Base-by-base conservation (phyloP, 2,797 vertebrate species). In the Hybognathus amarus region DNA sequence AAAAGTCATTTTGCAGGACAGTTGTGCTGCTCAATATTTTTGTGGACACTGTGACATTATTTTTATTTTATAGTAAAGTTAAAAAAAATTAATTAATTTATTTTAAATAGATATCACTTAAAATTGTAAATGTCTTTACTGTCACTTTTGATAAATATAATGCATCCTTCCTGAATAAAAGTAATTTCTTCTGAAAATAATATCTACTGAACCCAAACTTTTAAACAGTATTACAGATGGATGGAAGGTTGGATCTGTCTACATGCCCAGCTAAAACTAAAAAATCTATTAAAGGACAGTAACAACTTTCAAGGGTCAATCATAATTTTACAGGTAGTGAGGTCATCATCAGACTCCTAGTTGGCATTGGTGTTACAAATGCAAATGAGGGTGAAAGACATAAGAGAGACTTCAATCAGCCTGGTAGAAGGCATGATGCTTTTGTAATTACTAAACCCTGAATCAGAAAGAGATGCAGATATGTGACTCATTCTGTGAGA, bases 331-430 rank as follows among this genome's bases (percentile, higher is more conserved):
- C 24, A 82, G 84, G 74, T 90, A 80, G 89, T 86, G 24, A 85
- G 61, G 87, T 40, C 69, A 5, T 50, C 67, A 5, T 67, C 27
- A 0, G 33, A 74, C 63, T 87, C 88, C 85, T 82, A 63, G 79
- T 83, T 76, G 56, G 83, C 89, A 6, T 40, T 77, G 81, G 73
- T 77, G 88, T 90, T 87, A 80, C 67, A 88, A 88, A 89, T 88
- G 90, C 85, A 91, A 87, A 83, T 88, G 71, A 89, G 85, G 81
- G 83, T 85, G 69, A 85, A 85, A 86, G 77, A 89, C 85, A 87
- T 89, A 82, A 85, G 69, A 80, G 54, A 54, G 83, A 45, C 83
- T 90, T 87, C 88, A 89, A 91, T 90, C 89, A 89, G 87, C 90
- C 86, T 89, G 38, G 27, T 75, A 83, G 77, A 88, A 86, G 86